Evolutionary conservation across 2,888 invertebrate species (phyloP).

Genomic region (Meganola albula): DNA sequence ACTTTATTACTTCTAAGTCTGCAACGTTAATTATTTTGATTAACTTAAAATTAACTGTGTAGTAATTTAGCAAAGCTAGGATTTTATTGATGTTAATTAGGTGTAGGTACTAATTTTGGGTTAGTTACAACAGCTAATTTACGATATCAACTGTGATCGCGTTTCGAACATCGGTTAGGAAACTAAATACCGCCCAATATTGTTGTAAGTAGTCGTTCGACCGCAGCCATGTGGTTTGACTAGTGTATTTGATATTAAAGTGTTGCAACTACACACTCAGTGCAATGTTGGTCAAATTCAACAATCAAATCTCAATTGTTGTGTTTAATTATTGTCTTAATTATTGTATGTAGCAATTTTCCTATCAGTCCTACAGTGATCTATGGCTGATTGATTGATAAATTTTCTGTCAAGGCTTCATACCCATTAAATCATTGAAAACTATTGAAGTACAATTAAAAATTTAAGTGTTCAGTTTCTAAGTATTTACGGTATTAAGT

Average conservation of each 20-base stretch:
- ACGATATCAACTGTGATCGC: slow-evolving; percentile 53
- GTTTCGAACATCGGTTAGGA: slow-evolving; percentile 54
- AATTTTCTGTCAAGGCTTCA: too few species aligned
- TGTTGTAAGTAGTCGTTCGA: slow-evolving; percentile 35
- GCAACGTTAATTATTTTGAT: slow-evolving; percentile 18
- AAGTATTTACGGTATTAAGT: too few species aligned
- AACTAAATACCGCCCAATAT: slow-evolving; percentile 48
- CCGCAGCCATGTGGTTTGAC: slow-evolving; percentile 55
- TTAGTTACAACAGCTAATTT: slow-evolving; percentile 43
- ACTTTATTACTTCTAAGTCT: slow-evolving; percentile 10
- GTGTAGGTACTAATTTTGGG: slow-evolving; percentile 19
- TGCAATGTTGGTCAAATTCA: slow-evolving; percentile 32
- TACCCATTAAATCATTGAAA: too few species aligned
- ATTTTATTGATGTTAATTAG: slow-evolving; percentile 24
- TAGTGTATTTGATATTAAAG: slow-evolving; percentile 51
- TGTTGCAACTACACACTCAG: slow-evolving; percentile 44
- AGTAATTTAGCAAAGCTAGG: slow-evolving; percentile 9
- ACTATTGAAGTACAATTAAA: too few species aligned
- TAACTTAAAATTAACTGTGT: slow-evolving; percentile 14
- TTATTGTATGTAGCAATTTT: too few species aligned
- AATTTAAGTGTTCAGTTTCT: too few species aligned
- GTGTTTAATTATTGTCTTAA: slow-evolving; percentile 23
- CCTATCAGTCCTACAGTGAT: too few species aligned
- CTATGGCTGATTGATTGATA: too few species aligned
- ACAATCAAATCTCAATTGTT: slow-evolving; percentile 33